A percentile compares a stretch with the other conserved stretches of the same genome.
Evolutionary conservation across 1,140 invertebrate genomes (phyloP).

Genomic region (Lethocerus indicus): DNA sequence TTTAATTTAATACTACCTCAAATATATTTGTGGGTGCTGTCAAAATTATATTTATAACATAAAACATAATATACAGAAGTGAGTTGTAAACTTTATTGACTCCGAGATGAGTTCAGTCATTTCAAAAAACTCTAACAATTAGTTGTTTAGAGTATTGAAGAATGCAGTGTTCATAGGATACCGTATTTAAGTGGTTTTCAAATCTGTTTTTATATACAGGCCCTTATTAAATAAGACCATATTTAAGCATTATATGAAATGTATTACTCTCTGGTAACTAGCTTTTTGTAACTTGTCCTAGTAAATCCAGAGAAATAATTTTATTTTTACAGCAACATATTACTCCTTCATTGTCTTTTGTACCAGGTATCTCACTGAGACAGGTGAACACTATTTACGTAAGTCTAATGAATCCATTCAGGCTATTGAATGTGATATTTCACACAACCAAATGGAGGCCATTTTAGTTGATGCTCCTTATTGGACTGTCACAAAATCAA

Average conservation of each 20-base stretch:
- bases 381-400: slow-evolving; percentile 66
- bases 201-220: not conserved
- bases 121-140: too few relatives aligned
- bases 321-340: not conserved
- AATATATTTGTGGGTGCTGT: not conserved
- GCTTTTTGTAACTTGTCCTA: not conserved
- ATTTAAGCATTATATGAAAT: not conserved
- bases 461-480: slow-evolving; percentile 65
- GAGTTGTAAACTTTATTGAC: too few relatives aligned
- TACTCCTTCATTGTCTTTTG: slow-evolving; percentile 1
- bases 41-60: too few relatives aligned
- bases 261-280: not conserved
- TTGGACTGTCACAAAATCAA: slow-evolving; percentile 64
- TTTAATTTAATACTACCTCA: too few relatives aligned
- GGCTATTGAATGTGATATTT: slow-evolving; percentile 59
- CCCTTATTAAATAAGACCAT: not conserved
- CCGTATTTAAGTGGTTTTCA: too few relatives aligned
- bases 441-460: slow-evolving; percentile 60
- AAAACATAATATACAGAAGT: too few relatives aligned
- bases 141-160: too few relatives aligned
- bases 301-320: not conserved
- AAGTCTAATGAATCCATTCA: slow-evolving; percentile 77
- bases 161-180: too few relatives aligned
- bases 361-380: slow-evolving; percentile 57
- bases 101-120: too few relatives aligned